A percentile compares a stretch with the other conserved stretches of the same genome.
phyloP scores from a whole-genome alignment of 2,797 vertebrate species.

The Scarus forsteni region DNA sequence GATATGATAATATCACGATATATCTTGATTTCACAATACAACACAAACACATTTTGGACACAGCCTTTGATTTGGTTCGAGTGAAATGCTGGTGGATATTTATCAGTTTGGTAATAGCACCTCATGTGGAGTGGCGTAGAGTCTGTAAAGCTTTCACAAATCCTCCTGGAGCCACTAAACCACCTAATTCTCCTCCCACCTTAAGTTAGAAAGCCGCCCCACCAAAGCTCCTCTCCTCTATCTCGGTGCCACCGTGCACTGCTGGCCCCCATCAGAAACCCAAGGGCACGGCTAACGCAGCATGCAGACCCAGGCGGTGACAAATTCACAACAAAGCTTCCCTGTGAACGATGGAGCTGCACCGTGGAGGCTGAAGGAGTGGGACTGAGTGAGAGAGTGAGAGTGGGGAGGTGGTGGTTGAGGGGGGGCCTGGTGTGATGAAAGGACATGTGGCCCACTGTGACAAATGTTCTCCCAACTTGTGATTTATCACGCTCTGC shows the following conservation, averaged over 20 bases:
- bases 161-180: background rate
- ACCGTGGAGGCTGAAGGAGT: slow-evolving; percentile 58
- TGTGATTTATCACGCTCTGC: slow-evolving; percentile 69
- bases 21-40: no score
- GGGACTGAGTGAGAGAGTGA: slow-evolving; percentile 15
- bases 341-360: slow-evolving; percentile 64
- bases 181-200: slow-evolving; percentile 32
- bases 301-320: slow-evolving; percentile 46
- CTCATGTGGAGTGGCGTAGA: background rate
- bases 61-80: no score
- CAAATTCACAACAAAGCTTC: slow-evolving; percentile 73
- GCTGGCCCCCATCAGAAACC: slow-evolving; percentile 55
- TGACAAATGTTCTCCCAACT: slow-evolving; percentile 69
- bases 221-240: slow-evolving; percentile 16
- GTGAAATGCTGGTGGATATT: no score
- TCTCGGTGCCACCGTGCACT: slow-evolving; percentile 31
- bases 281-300: slow-evolving; percentile 63
- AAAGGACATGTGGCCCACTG: slow-evolving; percentile 65
- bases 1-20: no score
- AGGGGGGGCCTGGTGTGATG: slow-evolving; percentile 53
- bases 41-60: no score
- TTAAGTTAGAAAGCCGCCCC: slow-evolving; percentile 19
- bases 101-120: background rate
- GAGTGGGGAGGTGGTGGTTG: no score
- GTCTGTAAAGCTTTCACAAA: slow-evolving; percentile 45